Percentiles rank a stretch among this genome's conserved stretches.
These are phyloP conservation scores for Pituophis catenifer DNA, from an alignment of 2,113 vertebrate genomes.

Conservation along the genomic window DNA sequence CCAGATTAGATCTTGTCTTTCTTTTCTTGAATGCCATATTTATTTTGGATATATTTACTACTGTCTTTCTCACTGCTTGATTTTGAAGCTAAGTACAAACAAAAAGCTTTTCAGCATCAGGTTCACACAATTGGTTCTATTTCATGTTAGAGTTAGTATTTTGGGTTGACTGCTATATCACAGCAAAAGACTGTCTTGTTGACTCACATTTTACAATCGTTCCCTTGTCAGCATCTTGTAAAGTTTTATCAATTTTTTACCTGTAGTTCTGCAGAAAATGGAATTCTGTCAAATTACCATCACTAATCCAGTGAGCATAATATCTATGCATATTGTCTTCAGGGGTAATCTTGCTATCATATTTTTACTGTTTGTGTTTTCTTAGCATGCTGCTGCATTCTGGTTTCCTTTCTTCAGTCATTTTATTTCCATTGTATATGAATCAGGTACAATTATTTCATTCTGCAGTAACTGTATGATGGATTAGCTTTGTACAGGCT, in stretches of 20 bases:
- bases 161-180: not conserved
- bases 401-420: not conserved
- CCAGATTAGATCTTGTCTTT: not conserved
- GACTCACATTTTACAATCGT: not conserved
- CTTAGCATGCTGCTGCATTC: not conserved
- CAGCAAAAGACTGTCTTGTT: not conserved
- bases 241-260: not conserved
- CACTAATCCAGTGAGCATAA: not conserved
- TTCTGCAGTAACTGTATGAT: not conserved
- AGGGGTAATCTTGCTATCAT: not conserved
- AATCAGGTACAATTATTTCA: not conserved
- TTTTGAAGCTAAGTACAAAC: too few species aligned
- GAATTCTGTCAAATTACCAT: not conserved
- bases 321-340: not conserved
- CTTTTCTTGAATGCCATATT: not conserved
- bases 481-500: not conserved
- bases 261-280: not conserved
- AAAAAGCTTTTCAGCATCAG: not conserved
- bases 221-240: not conserved
- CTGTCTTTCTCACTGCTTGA: not conserved
- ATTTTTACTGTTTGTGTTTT: not conserved
- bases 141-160: not conserved
- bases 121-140: not conserved
- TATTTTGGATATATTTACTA: not conserved
- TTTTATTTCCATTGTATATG: not conserved